Base-by-base conservation (phyloP, 2,888 invertebrate genomes). In the Anaspis maculata region DNA sequence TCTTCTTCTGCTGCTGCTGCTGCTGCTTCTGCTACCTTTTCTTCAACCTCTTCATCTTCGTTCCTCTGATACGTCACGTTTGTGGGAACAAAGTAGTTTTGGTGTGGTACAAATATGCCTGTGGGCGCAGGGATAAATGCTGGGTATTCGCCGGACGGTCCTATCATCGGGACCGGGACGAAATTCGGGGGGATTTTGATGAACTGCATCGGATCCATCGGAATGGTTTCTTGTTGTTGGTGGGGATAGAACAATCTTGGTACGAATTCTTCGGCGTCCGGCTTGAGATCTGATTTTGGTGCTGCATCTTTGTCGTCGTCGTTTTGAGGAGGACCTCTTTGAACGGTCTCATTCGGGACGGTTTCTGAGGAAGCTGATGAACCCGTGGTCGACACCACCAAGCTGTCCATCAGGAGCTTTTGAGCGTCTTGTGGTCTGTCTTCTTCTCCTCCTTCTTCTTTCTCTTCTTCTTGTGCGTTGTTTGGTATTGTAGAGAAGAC, bases 201-300 rank as follows among this genome's bases (percentile, higher is more conserved):
- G 37, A 52, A 56, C 16, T 57, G 56, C 3, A 58, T 47, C 13
- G 32, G 16, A 19, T 37, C 32, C 3, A 58, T 47, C 13, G 32
- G 16, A 19, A 32, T 29, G 25, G 31, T 45, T 19, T 52, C 42
- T n/a, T 44, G 42, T 27, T 48, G 46, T 12, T 45, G 40, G 3
- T 40, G 40, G 23, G 57, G 51, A 31, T 59, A 59, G n/a, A n/a
- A n/a, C n/a, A 54, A 50, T 33, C 63, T 51, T 3, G 66, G 67
- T n/a, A 66, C 44, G 44, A 67, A 67, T 46, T 66, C 66, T 55
- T 66, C 59, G 3, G 67, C 67, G 39, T 67, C 66, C 5, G 64
- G 60, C 45, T 64, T 64, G 25, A 64, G 44, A 14, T 52, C 44
- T 5, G 14, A 13, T 21, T 23, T 27, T 9, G 21, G 19, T 9